Conservation (phyloP, 2,113 vertebrate genomes). For the Lipophrys pholis region DNA sequence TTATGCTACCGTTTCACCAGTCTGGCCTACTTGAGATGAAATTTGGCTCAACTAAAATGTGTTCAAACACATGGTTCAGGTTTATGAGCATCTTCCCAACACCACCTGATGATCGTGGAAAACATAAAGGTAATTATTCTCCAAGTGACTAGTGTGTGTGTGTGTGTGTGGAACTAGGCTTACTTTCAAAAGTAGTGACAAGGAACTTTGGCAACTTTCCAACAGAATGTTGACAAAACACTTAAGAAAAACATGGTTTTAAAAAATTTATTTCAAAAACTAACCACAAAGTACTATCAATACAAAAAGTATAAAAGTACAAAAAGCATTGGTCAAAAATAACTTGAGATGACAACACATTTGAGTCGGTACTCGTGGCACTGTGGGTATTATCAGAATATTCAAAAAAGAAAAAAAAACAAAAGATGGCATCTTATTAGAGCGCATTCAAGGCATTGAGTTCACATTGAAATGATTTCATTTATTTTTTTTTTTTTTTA, state of each 20-base stretch:
- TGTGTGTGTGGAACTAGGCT: too few species aligned
- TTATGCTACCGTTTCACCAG: too few species aligned
- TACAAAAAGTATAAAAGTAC: slow-evolving; percentile 79
- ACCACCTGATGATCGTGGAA: too few species aligned
- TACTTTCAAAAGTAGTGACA: too few species aligned
- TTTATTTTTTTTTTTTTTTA: slow-evolving; percentile 41
- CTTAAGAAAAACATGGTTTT: slow-evolving; percentile 16
- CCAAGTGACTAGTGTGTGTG: too few species aligned
- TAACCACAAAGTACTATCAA: slow-evolving; percentile 72
- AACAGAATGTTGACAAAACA: too few species aligned
- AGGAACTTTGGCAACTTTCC: too few species aligned
- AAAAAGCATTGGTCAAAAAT: slow-evolving; percentile 72
- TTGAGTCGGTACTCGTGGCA: slow-evolving; percentile 64
- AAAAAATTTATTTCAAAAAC: slow-evolving; percentile 71
- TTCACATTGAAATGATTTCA: slow-evolving; percentile 66
- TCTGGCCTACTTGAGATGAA: too few species aligned
- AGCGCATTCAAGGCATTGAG: slow-evolving; percentile 62
- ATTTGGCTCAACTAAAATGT: too few species aligned
- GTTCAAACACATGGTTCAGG: too few species aligned
- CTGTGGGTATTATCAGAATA: slow-evolving; percentile 51
- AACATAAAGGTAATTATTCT: too few species aligned
- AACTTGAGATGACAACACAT: slow-evolving; percentile 72
- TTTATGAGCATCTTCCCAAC: too few species aligned
- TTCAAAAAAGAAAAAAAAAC: slow-evolving; percentile 39
- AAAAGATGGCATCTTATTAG: slow-evolving; percentile 57